phyloP scores from a whole-genome alignment of 2,888 invertebrate species.

The Drosophila yooni region DNA sequence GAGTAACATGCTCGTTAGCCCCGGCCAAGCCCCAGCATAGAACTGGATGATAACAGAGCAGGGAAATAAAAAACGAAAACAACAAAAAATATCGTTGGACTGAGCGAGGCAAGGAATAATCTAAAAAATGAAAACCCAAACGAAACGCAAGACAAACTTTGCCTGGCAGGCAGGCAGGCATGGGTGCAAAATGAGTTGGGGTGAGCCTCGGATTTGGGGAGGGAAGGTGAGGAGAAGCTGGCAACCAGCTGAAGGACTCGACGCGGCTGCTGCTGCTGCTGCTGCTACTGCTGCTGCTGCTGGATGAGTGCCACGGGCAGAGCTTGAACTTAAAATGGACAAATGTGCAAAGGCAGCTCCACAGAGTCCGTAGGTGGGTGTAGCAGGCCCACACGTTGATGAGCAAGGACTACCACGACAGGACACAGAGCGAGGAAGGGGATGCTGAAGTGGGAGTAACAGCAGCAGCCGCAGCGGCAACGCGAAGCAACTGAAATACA shows the following conservation, averaged over 20 bases:
- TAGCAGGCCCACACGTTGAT: slow-evolving; percentile 59
- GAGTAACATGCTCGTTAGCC: slow-evolving; percentile 81
- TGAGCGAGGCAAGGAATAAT: slow-evolving; percentile 73
- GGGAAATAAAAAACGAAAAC: slow-evolving; percentile 24
- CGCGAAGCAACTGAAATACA: slow-evolving; percentile 58
- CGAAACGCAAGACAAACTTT: slow-evolving; percentile 81
- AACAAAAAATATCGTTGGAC: slow-evolving; percentile 59
- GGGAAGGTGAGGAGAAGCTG: slow-evolving; percentile 10
- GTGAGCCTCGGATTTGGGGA: slow-evolving; percentile 10
- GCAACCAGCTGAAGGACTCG: slow-evolving; percentile 69
- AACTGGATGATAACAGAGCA: slow-evolving; percentile 45
- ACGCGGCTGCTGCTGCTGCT: slow-evolving; percentile 50
- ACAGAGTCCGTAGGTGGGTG: slow-evolving; percentile 19
- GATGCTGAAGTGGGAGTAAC: slow-evolving; percentile 1
- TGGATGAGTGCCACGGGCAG: slow-evolving; percentile 82
- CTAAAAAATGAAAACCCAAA: slow-evolving; percentile 81
- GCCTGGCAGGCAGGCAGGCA: slow-evolving; percentile 80
- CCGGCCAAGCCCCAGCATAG: slow-evolving; percentile 46
- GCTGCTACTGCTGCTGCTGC: slow-evolving; percentile 41
- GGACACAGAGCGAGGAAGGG: slow-evolving; percentile 4
- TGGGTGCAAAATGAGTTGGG: slow-evolving; percentile 80
- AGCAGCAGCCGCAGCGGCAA: slow-evolving; percentile 26
- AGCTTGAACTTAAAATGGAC: slow-evolving; percentile 83
- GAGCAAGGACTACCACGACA: slow-evolving; percentile 71
- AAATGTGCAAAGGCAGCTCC: slow-evolving; percentile 68